Evolutionary conservation across 2,113 vertebrate species (phyloP).

Genomic region (Sisor rabdophorus): DNA sequence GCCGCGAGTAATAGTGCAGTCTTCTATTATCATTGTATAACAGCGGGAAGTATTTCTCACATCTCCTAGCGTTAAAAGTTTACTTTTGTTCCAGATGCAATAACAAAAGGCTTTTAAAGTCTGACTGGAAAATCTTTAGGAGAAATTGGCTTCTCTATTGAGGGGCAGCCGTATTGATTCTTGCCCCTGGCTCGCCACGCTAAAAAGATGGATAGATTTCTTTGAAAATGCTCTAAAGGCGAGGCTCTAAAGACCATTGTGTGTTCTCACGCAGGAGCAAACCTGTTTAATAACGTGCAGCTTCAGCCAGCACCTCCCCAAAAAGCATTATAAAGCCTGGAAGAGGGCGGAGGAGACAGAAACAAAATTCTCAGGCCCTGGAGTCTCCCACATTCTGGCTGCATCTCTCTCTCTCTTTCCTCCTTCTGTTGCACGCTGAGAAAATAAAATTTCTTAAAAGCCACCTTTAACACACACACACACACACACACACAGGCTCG

Average conservation of each 20-base stretch:
- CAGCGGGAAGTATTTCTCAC: constrained; percentile 15
- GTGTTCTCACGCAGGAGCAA: constrained; percentile 66
- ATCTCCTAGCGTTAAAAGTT: constrained; percentile 64
- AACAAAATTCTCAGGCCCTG: constrained; percentile 53
- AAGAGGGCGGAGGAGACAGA: constrained; percentile 59
- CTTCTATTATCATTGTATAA: constrained; percentile 7
- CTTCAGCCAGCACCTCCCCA: constrained; percentile 58
- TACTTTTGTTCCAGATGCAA: constrained; percentile 72
- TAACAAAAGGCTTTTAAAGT: constrained; percentile 76
- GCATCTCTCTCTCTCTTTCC: constrained; percentile 5
- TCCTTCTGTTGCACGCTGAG: constrained; percentile 5
- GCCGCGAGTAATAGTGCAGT: background rate
- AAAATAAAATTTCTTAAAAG: constrained; percentile 45
- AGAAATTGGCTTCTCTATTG: constrained; percentile 73
- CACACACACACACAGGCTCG: constrained; percentile 32
- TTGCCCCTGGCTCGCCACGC: constrained; percentile 66
- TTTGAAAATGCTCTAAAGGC: constrained; percentile 70
- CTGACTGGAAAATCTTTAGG: constrained; percentile 75
- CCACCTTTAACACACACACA: too few species aligned
- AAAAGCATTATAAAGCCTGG: constrained; percentile 51
- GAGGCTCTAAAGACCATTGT: constrained; percentile 68
- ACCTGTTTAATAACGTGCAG: constrained; percentile 65
- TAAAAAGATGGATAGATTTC: constrained; percentile 75
- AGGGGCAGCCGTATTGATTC: constrained; percentile 70
- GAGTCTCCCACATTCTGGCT: background rate